phyloP scores from a whole-genome alignment of 1,140 invertebrate genomes.

The Drosophila tropicalis region DNA sequence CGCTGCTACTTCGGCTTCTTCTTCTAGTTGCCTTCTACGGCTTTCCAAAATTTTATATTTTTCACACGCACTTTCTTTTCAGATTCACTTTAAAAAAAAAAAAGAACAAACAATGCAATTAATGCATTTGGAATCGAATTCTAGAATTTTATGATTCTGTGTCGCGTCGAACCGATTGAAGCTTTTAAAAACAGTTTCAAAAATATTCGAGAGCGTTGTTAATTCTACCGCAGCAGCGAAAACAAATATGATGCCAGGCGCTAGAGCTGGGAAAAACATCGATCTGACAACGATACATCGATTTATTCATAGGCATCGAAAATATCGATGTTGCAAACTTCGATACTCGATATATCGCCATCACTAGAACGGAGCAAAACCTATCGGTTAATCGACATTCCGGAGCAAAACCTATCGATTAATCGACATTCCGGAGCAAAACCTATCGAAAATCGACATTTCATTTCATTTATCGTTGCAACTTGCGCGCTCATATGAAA shows the following conservation, averaged over 20 bases:
- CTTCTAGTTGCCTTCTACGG: slow-evolving; percentile 52
- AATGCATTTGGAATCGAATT: neutral
- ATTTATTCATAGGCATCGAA: too few species aligned
- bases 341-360: too few species aligned
- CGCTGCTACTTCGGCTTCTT: slow-evolving; percentile 47
- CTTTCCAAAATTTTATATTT: slow-evolving; percentile 44
- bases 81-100: slow-evolving; percentile 5
- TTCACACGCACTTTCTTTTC: slow-evolving; percentile 29
- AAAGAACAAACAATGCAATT: slow-evolving; percentile 1
- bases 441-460: too few species aligned
- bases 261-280: neutral
- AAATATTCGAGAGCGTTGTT: slow-evolving; percentile 18
- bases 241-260: slow-evolving; percentile 4
- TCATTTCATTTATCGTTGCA: too few species aligned
- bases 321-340: too few species aligned
- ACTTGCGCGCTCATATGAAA: too few species aligned
- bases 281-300: too few species aligned
- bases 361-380: too few species aligned
- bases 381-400: too few species aligned
- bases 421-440: too few species aligned
- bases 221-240: slow-evolving; percentile 15
- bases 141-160: neutral
- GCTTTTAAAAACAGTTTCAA: slow-evolving; percentile 11
- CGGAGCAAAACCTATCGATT: too few species aligned
- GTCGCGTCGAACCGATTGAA: slow-evolving; percentile 9